Evolutionary conservation across 1,140 invertebrate species (phyloP), one percentile per base, ranked within the genome.

Genomic region (Pectinophora gossypiella): DNA sequence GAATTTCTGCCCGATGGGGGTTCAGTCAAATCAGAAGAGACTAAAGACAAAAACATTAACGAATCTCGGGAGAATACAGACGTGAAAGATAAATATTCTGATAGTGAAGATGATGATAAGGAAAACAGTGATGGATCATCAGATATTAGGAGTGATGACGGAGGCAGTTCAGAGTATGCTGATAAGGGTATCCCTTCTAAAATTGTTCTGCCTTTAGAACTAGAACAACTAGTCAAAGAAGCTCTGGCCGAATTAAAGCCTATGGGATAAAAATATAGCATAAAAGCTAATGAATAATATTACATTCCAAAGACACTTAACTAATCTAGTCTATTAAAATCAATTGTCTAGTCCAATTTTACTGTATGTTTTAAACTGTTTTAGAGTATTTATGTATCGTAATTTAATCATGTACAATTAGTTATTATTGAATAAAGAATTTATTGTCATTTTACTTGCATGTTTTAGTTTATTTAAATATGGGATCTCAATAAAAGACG

Each of bases 211-310:
- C 84, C 85, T 0, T 51, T 76, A 18, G 85, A 88, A 53, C 63
- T 88, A 36, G 72, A 88, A 55, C 68, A 83, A 21, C 59, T 88
- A 18, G 83, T 88, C 0, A 81, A 76, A 58, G 85, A 88, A 72
- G 87, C 87, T 20, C 68, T 87, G 6, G 78, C 81, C 20, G 78
- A 87, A 54, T 62, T 88, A 19, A 84, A 80, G 64, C 61, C 68
- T 12, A n/a, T n/a, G n/a, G n/a, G n/a, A n/a, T n/a, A n/a, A n/a
- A n/a, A n/a, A n/a, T n/a, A n/a, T n/a, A n/a, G n/a, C n/a, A n/a
- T n/a, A n/a, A n/a, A 27, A 27, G 12, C 23, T 12, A 27, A 27
- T 6, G 23, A 27, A 27, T 27, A 27, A 27, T 27, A 12, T 27
- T 19, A 16, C 54, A 44, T 50, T 56, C 50, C 50, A 52, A 59